Evolutionary conservation across 2,797 vertebrate genomes (phyloP).

Genomic region (Cephalopachus bancanus): DNA sequence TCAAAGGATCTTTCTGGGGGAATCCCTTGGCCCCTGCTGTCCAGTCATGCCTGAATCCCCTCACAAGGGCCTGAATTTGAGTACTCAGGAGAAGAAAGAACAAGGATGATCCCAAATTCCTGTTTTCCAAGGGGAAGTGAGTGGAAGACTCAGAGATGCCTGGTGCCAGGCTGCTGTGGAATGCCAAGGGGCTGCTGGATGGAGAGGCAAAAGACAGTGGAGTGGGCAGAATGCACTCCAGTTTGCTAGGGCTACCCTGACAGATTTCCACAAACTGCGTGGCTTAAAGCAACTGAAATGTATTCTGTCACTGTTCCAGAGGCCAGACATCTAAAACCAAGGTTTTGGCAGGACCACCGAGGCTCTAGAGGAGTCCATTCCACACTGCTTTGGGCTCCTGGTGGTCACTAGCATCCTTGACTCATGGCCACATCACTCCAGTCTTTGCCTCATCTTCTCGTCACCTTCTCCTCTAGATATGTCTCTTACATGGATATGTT

Average conservation of each 20-base stretch:
- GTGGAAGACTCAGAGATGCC: not conserved
- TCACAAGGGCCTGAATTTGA: not conserved
- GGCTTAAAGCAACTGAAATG: not conserved
- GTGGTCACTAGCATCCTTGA: not conserved
- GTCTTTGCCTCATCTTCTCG: not conserved
- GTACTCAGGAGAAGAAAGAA: not conserved
- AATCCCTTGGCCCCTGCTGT: not conserved
- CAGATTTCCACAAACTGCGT: too few relatives aligned
- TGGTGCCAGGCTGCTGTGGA: accelerated
- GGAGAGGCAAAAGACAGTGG: not conserved
- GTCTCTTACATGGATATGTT: not conserved
- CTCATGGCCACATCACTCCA: not conserved
- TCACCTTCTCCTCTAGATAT: not conserved
- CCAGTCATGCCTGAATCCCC: not conserved
- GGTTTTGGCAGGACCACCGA: not conserved
- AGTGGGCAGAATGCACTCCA: not conserved
- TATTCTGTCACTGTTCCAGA: not conserved
- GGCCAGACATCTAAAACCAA: not conserved
- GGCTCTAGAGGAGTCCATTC: not conserved
- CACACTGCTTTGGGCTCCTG: not conserved
- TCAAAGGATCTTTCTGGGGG: not conserved
- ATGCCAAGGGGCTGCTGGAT: accelerated
- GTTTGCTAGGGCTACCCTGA: not conserved
- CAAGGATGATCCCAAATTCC: not conserved
- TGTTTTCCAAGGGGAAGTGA: not conserved